Evolutionary conservation across 1,140 invertebrate genomes (phyloP).

Genomic region (Pseudomyrmex gracilis): DNA sequence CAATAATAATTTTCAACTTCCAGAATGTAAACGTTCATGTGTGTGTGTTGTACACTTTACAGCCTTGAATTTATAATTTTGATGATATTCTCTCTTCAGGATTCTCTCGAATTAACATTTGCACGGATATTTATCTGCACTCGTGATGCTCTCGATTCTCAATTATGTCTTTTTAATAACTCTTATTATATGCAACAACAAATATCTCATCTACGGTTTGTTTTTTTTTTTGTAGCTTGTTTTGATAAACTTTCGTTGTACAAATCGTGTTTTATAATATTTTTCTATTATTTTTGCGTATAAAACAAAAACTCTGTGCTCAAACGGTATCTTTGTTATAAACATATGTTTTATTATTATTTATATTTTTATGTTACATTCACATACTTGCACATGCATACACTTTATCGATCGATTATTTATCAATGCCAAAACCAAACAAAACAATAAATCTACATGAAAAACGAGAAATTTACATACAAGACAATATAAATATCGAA

Average conservation of each 20-base stretch:
- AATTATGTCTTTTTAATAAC: neutral
- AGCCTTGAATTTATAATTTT: slow-evolving; percentile 2
- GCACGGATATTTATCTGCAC: slow-evolving; percentile 29
- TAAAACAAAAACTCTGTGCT: slow-evolving; percentile 12
- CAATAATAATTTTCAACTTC: neutral
- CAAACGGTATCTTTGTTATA: neutral
- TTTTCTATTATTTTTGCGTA: slow-evolving; percentile 13
- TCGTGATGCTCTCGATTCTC: slow-evolving; percentile 8
- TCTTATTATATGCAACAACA: slow-evolving; percentile 23
- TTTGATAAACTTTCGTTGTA: too few species aligned
- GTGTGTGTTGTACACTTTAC: neutral
- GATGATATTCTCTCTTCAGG: slow-evolving; percentile 18
- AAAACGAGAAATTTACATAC: neutral
- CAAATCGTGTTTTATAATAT: neutral
- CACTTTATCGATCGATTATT: neutral
- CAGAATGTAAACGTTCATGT: slow-evolving; percentile 9
- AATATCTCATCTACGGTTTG: neutral
- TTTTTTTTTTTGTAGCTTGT: neutral
- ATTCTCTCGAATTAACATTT: slow-evolving; percentile 16
- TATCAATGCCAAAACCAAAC: neutral
- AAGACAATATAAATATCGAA: neutral
- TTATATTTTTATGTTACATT: neutral
- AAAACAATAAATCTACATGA: neutral
- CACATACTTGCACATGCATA: neutral
- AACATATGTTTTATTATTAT: neutral